These are phyloP conservation scores for Rotaria magnacalcarata DNA, from an alignment of 2,888 invertebrate species.

Conservation along the genomic window DNA sequence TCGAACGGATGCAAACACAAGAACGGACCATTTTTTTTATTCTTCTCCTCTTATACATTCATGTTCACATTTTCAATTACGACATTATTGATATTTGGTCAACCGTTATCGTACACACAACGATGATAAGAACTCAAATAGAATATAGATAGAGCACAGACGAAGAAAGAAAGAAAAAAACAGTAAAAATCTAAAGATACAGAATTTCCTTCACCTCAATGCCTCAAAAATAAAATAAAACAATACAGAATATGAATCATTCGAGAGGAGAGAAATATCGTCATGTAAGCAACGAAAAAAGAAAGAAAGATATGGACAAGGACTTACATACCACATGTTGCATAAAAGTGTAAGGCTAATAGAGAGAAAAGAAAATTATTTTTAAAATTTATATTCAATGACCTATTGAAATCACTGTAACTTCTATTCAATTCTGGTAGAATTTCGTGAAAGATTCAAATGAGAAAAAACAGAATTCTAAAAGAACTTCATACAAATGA, in stretches of 20 bases:
- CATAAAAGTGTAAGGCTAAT: background rate
- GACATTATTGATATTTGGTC: background rate
- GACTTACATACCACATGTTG: background rate
- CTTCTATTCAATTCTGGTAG: background rate
- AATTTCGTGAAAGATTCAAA: background rate
- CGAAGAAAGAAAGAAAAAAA: background rate
- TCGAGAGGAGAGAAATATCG: background rate
- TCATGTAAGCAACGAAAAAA: background rate
- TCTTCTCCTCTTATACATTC: background rate
- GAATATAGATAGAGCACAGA: background rate
- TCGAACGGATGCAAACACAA: background rate
- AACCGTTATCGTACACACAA: background rate
- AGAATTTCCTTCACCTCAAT: background rate
- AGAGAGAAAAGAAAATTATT: background rate
- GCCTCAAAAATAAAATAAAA: background rate
- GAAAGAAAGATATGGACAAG: background rate
- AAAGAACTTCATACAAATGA: background rate
- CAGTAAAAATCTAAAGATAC: background rate
- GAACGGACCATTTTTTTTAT: background rate
- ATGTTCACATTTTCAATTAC: background rate
- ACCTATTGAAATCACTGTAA: background rate
- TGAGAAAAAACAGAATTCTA: background rate
- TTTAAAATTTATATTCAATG: background rate
- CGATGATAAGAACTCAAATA: background rate
- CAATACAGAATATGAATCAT: background rate